phyloP scores from a whole-genome alignment of 2,797 vertebrate species.

The Mycteria americana region DNA sequence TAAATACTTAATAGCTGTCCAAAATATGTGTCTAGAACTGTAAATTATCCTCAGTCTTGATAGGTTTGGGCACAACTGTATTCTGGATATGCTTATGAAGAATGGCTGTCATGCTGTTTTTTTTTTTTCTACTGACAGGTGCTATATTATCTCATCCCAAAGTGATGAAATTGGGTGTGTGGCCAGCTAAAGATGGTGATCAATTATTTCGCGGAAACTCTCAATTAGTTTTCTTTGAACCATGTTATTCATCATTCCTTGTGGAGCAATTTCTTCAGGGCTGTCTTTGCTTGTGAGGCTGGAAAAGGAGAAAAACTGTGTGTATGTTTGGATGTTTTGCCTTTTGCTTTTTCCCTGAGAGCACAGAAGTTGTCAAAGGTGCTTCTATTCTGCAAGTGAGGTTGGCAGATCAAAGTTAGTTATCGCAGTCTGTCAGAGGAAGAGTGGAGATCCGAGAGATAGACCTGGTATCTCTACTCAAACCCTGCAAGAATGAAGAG shows the following conservation, averaged over 20 bases:
- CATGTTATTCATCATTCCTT: fast-evolving
- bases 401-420: background rate
- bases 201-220: background rate
- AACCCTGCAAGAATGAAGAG: background rate
- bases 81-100: background rate
- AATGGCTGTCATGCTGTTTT: background rate
- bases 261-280: background rate
- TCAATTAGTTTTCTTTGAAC: background rate
- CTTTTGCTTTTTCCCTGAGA: background rate
- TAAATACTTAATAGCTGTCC: background rate
- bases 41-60: background rate
- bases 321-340: background rate
- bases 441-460: background rate
- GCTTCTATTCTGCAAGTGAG: background rate
- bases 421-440: background rate
- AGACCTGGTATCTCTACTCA: background rate
- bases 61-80: background rate
- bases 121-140: background rate
- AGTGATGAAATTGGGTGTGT: background rate
- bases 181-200: background rate
- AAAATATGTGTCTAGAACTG: background rate
- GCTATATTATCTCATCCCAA: background rate
- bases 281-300: fast-evolving
- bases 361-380: background rate
- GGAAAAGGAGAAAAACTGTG: background rate